Base-by-base conservation (phyloP, 2,113 vertebrate species). In the Hystrix cristata region DNA sequence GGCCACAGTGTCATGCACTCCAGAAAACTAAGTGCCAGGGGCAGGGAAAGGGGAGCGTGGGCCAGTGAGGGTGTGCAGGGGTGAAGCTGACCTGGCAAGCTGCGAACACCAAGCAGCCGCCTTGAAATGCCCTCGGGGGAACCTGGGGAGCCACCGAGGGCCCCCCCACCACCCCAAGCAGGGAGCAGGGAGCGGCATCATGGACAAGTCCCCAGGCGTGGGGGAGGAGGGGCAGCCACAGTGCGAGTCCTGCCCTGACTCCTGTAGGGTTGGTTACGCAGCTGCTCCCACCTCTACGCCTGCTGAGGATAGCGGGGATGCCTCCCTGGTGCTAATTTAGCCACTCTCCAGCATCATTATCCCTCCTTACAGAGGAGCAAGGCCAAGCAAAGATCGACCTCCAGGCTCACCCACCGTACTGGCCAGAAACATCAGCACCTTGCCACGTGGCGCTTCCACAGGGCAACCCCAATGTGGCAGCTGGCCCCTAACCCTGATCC, bases 21-120 rank as follows among this genome's bases (percentile, higher is more conserved):
- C 18, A 27, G 59, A 6, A 7, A 31, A 51, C 53, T 19, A 51
- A 38, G 55, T 7, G 59, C 43, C 78, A 38, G 34, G 48, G 38
- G 25, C 57, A 29, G 57, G 13, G 34, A n/a, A 0, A 81, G 21
- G 13, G 60, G 18, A 7, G 65, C 1, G 64, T 3, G 1, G 13
- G 1, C 0, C 0, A 2, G 43, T 6, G 34, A 29, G 23, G 9
- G 12, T 55, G 7, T 3, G 4, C 4, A 46, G 67, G 53, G 13
- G 71, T n/a, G 60, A 55, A 46, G 7, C 0, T 60, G 59, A 46
- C 21, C 1, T 19, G 53, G 53, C 25, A 14, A 48, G 38, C 38
- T 38, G 38, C 38, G 38, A 38, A 38, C 38, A 38, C 38, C 38
- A 38, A 38, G 38, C 38, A 2, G 2, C 38, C 38, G 38, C 38